phyloP scores from a whole-genome alignment of 1,140 invertebrate species.

The Drosophila arizonae region DNA sequence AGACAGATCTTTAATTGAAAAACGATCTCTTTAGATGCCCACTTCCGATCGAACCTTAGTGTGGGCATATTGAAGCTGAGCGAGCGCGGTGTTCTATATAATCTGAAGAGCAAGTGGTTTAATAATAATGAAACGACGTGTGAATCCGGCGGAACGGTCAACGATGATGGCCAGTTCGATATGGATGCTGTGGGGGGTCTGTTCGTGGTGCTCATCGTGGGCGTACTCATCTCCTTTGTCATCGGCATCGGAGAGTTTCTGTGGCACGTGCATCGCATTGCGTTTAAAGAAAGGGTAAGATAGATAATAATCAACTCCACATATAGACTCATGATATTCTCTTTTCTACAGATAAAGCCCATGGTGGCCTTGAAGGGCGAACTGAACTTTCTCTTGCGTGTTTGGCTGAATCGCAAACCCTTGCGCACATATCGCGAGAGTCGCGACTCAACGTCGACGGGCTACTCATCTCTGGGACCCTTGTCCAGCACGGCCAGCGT shows the following conservation, averaged over 20 bases:
- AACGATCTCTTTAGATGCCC: constrained; percentile 48
- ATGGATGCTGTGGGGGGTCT: constrained; percentile 94
- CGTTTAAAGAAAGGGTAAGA: constrained; percentile 87
- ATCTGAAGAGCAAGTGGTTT: constrained; percentile 93
- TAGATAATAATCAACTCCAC: background rate
- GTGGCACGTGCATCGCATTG: constrained; percentile 91
- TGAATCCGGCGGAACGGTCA: constrained; percentile 23
- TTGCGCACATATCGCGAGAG: constrained; percentile 82
- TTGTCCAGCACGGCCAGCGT: constrained; percentile 47
- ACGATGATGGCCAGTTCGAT: constrained; percentile 85
- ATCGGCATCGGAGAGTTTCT: constrained; percentile 91
- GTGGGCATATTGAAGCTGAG: constrained; percentile 91
- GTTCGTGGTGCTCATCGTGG: constrained; percentile 91
- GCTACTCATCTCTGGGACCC: constrained; percentile 61
- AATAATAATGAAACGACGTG: constrained; percentile 80
- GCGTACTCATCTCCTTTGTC: constrained; percentile 86
- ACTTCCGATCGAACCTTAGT: constrained; percentile 88
- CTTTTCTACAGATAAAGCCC: constrained; percentile 84
- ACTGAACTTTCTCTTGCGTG: constrained; percentile 86
- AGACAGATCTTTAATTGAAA: background rate
- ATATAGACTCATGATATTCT: background rate
- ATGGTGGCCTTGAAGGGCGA: constrained; percentile 86
- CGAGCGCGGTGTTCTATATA: constrained; percentile 89
- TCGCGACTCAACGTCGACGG: constrained; percentile 69
- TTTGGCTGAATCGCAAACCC: constrained; percentile 86